These are phyloP conservation scores for Oikopleura dioica DNA, from an alignment of 23 tunicate genomes.

Conservation along the genomic window DNA sequence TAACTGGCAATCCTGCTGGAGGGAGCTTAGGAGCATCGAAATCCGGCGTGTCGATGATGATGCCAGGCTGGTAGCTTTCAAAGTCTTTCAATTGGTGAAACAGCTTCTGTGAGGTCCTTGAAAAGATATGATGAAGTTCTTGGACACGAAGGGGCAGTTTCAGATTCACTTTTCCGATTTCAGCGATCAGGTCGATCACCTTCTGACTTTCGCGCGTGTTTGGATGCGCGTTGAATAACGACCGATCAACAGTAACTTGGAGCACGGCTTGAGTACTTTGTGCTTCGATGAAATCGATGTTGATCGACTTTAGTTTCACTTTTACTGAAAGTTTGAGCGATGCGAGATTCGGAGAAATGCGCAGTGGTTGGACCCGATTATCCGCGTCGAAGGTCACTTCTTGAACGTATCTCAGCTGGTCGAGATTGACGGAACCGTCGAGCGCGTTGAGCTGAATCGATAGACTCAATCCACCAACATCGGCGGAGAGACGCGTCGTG, in stretches of 20 bases:
- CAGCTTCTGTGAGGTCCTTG: neutral
- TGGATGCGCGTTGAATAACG: neutral
- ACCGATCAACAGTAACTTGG: neutral
- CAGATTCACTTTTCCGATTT: neutral
- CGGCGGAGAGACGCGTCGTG: neutral
- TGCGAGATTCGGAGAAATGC: neutral
- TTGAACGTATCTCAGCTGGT: neutral
- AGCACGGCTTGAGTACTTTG: neutral
- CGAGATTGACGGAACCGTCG: neutral
- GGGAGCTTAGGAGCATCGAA: neutral
- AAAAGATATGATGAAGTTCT: neutral
- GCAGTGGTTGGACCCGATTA: neutral
- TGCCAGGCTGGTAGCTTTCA: neutral
- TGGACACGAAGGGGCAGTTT: neutral
- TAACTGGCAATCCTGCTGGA: too few relatives aligned
- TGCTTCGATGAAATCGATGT: conserved; percentile 6
- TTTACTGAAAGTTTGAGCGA: neutral
- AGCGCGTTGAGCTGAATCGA: neutral
- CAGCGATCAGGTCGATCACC: neutral
- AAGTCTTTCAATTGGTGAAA: neutral
- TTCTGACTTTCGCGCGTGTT: neutral
- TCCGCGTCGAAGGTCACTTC: neutral
- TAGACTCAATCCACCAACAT: neutral
- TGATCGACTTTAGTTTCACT: neutral
- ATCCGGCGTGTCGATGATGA: neutral